phyloP scores from a whole-genome alignment of 1,140 invertebrate genomes.

The Fopius arisanus region DNA sequence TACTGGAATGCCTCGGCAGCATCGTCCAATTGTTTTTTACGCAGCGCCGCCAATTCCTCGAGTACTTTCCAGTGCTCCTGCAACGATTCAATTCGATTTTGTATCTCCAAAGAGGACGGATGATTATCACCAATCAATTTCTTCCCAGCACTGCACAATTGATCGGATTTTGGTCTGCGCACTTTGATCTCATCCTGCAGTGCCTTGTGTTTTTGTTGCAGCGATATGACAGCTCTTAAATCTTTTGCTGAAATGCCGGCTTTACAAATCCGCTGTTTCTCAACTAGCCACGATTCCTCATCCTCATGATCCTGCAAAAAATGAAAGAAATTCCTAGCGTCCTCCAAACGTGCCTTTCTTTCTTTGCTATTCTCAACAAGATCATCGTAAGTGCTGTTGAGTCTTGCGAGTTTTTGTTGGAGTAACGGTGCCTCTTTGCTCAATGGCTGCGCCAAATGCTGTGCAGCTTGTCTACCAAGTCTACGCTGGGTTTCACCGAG shows the following conservation, averaged over 20 bases:
- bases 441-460: constrained; percentile 63
- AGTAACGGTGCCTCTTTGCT: constrained; percentile 73
- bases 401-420: constrained; percentile 72
- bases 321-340: constrained; percentile 92
- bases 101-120: constrained; percentile 79
- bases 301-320: constrained; percentile 95
- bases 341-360: constrained; percentile 83
- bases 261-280: constrained; percentile 91
- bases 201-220: constrained; percentile 95
- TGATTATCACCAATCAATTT: constrained; percentile 80
- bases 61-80: constrained; percentile 87
- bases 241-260: constrained; percentile 93
- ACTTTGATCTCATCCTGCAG: constrained; percentile 92
- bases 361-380: constrained; percentile 78
- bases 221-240: constrained; percentile 84
- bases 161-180: constrained; percentile 79
- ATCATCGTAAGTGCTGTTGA: constrained; percentile 78
- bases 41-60: constrained; percentile 81
- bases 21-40: constrained; percentile 89
- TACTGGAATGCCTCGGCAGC: constrained; percentile 94
- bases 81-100: constrained; percentile 80
- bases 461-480: constrained; percentile 75
- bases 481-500: constrained; percentile 83
- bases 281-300: constrained; percentile 92
- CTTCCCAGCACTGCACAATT: constrained; percentile 77